phyloP scores from a whole-genome alignment of 2,888 invertebrate genomes.

The Xylota sylvarum region DNA sequence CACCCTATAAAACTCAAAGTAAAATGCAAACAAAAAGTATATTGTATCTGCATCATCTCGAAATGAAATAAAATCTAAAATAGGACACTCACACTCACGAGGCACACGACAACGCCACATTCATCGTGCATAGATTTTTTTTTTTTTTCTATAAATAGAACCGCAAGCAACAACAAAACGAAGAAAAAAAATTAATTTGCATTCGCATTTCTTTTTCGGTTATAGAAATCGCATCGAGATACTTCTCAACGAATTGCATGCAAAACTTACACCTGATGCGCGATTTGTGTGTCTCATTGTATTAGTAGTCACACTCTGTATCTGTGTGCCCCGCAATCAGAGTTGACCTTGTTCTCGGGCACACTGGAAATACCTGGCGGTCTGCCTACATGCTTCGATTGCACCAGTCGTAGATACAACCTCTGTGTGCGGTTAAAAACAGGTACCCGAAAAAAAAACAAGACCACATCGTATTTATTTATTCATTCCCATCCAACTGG shows the following conservation, averaged over 20 bases:
- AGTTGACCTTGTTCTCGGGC: slow-evolving; percentile 76
- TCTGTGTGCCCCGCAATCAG: slow-evolving; percentile 68
- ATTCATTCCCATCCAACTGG: slow-evolving; percentile 63
- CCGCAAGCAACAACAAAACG: slow-evolving; percentile 15
- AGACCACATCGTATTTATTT: slow-evolving; percentile 37
- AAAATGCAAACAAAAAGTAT: slow-evolving; percentile 8
- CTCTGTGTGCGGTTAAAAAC: slow-evolving; percentile 36
- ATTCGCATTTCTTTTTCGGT: slow-evolving; percentile 64
- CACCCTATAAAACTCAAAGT: slow-evolving; percentile 1
- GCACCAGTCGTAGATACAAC: slow-evolving; percentile 35
- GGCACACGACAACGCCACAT: slow-evolving; percentile 55
- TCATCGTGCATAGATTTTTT: slow-evolving; percentile 48
- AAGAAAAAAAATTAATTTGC: slow-evolving; percentile 59
- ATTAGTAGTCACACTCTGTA: slow-evolving; percentile 28
- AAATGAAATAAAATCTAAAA: slow-evolving; percentile 63
- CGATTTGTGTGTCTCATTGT: slow-evolving; percentile 8
- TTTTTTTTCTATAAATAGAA: slow-evolving; percentile 61
- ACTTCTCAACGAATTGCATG: slow-evolving; percentile 50
- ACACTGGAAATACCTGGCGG: slow-evolving; percentile 71
- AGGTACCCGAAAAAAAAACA: slow-evolving; percentile 58
- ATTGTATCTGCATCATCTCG: slow-evolving; percentile 10
- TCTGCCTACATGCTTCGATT: slow-evolving; percentile 62
- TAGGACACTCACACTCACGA: slow-evolving; percentile 52
- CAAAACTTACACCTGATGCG: slow-evolving; percentile 64
- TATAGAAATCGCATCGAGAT: slow-evolving; percentile 59